Base-by-base conservation (phyloP, 2,797 vertebrate genomes). In the Poecilia velifera region DNA sequence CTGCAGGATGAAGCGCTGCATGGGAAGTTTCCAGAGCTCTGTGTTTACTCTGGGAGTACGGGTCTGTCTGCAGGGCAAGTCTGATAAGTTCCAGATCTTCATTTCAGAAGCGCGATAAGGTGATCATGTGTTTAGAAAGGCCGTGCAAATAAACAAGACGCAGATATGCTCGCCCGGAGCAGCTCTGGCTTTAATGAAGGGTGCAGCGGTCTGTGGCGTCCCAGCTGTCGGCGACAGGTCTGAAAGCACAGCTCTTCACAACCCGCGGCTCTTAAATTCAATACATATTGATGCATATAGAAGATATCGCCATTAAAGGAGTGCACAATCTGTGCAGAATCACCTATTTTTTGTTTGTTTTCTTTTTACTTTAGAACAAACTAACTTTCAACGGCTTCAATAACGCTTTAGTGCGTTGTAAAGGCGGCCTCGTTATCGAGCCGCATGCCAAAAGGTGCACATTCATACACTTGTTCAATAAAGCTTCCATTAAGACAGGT, bases 11-110 rank as follows among this genome's bases (percentile, higher is more conserved):
- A 22, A 82, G 49, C 34, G 9, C 46, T 68, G 85, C 77, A 73
- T 76, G 45, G 47, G 87, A 51, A 77, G 72, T 74, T 84, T 89
- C 86, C 77, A 75, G 77, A 81, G 80, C 73, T 90, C 82, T 39
- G 75, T 88, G 64, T 92, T 91, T 89, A 92, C 89, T 88, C 84
- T 78, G 71, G 41, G 73, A 85, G 82, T 71, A 55, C 70, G 75
- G 79, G 82, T 66, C 70, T 64, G 84, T 82, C 83, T 83, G 82
- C 49, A 1, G 86, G 83, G 77, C 73, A 36, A 71, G 77, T 80
- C 87, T 90, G 93, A 92, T 90, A 86, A 84, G 75, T 86, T 84
- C 83, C 87, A 92, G 89, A 91, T 91, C 81, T 89, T 86, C 78
- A 86, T 73, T 88, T 90, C 84, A 86, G 72, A 77, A 84, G 79